A percentile compares a stretch with the other conserved stretches of the same genome.
These are phyloP conservation scores for Endomychus coccineus DNA, from an alignment of 2,888 invertebrate genomes.

Conservation along the genomic window DNA sequence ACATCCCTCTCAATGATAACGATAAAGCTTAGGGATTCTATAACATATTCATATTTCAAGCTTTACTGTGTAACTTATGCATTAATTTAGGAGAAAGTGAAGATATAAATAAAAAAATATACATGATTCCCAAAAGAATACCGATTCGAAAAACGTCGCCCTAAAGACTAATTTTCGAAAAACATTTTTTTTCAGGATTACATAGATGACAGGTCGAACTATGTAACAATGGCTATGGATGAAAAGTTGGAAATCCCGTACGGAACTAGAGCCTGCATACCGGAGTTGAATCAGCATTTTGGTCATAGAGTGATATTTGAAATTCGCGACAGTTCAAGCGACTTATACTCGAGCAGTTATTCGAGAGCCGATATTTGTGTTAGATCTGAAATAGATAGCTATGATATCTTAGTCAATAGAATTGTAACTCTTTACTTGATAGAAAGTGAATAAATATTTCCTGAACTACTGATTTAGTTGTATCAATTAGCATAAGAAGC, in stretches of 20 bases:
- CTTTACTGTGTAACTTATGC: too few species aligned
- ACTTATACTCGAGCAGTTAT: conserved; percentile 39
- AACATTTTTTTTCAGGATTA: conserved; percentile 43
- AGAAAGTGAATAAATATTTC: too few species aligned
- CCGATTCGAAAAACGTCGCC: too few species aligned
- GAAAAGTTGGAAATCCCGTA: conserved; percentile 41
- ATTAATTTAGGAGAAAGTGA: too few species aligned
- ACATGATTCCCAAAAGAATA: too few species aligned
- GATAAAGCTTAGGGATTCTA: too few species aligned
- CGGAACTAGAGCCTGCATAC: conserved; percentile 45
- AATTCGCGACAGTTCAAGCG: conserved; percentile 43
- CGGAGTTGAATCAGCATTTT: conserved; percentile 47
- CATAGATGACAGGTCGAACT: conserved; percentile 44
- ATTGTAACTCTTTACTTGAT: conserved; percentile 41
- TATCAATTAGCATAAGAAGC: too few species aligned
- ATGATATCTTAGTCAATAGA: conserved; percentile 46
- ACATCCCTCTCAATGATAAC: too few species aligned
- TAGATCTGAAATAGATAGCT: conserved; percentile 47
- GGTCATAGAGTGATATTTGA: conserved; percentile 43
- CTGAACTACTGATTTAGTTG: too few species aligned
- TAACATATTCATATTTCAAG: too few species aligned
- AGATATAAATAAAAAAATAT: too few species aligned
- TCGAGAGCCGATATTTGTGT: conserved; percentile 48
- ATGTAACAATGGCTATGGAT: conserved; percentile 48
- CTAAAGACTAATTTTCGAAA: too few species aligned